phyloP scores from a whole-genome alignment of 2,797 vertebrate genomes.

The Salmo trutta region DNA sequence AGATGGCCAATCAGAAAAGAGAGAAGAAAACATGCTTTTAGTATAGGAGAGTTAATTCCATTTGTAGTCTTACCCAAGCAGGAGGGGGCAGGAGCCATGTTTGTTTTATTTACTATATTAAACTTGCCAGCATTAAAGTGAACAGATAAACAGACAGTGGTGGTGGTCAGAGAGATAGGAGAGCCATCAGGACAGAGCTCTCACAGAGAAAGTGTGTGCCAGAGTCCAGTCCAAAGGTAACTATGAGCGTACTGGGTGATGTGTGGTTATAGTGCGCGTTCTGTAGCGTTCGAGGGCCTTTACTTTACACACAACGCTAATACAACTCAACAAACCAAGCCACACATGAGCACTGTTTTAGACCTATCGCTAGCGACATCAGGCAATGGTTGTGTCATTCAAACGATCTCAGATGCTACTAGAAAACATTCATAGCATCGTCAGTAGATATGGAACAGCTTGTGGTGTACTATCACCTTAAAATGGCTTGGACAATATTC shows the following conservation, averaged over 20 bases:
- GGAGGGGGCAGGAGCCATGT: conserved; percentile 88
- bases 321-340: background rate
- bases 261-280: background rate
- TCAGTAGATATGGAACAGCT: background rate
- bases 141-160: conserved; percentile 85
- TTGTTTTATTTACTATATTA: conserved; percentile 80
- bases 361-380: background rate
- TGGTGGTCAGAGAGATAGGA: conserved; percentile 81
- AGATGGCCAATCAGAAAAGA: conserved; percentile 28
- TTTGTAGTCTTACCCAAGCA: conserved; percentile 88
- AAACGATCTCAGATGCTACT: background rate
- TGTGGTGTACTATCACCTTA: background rate
- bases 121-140: conserved; percentile 90
- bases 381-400: background rate
- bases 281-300: background rate
- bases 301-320: background rate
- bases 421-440: background rate
- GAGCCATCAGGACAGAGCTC: too few relatives aligned
- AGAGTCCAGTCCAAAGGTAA: conserved; percentile 1
- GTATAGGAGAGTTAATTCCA: conserved; percentile 38
- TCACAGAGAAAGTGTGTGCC: background rate
- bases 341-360: background rate
- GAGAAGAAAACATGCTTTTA: conserved; percentile 59
- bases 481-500: background rate
- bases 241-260: background rate